A percentile compares a stretch with the other conserved stretches of the same genome.
These are phyloP conservation scores for Philereme vetulata DNA, from an alignment of 2,888 invertebrate species.

Conservation along the genomic window DNA sequence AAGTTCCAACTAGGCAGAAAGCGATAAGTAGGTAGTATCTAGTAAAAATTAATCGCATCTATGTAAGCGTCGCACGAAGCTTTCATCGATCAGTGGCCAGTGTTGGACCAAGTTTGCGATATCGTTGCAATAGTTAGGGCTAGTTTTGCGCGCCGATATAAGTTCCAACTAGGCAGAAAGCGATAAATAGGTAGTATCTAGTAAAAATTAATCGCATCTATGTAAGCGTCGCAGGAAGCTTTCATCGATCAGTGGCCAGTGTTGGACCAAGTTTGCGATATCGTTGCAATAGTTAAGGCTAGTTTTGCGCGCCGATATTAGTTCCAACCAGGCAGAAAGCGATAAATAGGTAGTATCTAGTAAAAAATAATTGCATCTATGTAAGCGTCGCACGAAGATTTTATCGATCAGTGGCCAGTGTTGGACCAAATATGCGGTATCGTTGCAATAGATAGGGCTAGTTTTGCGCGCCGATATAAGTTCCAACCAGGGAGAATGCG, in stretches of 20 bases:
- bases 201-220: too few relatives aligned
- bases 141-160: conserved; percentile 29
- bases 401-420: conserved; percentile 11
- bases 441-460: conserved; percentile 31
- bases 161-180: conserved; percentile 18
- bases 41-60: conserved; percentile 6
- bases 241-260: too few relatives aligned
- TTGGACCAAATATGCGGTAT: conserved; percentile 28
- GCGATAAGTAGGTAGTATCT: too few relatives aligned
- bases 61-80: background rate
- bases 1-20: too few relatives aligned
- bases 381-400: background rate
- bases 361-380: conserved; percentile 8
- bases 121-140: conserved; percentile 30
- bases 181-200: too few relatives aligned
- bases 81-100: conserved; percentile 11
- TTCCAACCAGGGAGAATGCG: conserved; percentile 15
- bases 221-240: too few relatives aligned
- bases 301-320: too few relatives aligned
- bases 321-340: too few relatives aligned
- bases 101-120: conserved; percentile 29
- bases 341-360: too few relatives aligned
- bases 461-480: conserved; percentile 28
- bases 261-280: too few relatives aligned
- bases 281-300: too few relatives aligned